Percentiles rank a stretch among this genome's conserved stretches.
phyloP scores from a whole-genome alignment of 2,113 vertebrate species.

The Microtus richardsoni region DNA sequence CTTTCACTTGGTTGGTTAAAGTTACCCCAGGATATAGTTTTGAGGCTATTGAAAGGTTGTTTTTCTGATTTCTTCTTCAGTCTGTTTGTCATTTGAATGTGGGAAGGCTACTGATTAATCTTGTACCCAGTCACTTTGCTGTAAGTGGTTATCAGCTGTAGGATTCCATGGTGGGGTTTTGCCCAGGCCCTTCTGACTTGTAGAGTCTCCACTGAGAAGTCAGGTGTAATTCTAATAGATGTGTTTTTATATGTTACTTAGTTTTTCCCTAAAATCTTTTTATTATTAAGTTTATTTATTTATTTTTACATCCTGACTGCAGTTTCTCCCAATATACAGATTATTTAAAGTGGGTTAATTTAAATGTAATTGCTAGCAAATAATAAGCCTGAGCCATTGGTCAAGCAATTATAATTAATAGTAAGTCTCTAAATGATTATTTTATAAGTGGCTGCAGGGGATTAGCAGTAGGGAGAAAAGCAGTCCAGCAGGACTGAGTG shows the following conservation, averaged over 20 bases:
- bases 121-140: not conserved
- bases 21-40: not conserved
- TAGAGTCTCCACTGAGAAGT: not conserved
- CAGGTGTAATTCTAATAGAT: not conserved
- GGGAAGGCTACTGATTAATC: not conserved
- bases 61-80: not conserved
- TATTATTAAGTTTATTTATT: not conserved
- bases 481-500: too few relatives aligned
- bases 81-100: not conserved
- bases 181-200: not conserved
- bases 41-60: not conserved
- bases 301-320: not conserved
- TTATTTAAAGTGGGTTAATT: too few relatives aligned
- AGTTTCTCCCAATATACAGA: not conserved
- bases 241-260: not conserved
- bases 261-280: not conserved
- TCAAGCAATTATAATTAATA: too few relatives aligned
- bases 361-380: too few relatives aligned
- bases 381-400: too few relatives aligned
- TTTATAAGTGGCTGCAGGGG: too few relatives aligned
- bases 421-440: too few relatives aligned
- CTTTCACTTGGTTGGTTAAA: not conserved
- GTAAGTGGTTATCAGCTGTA: not conserved
- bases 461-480: too few relatives aligned
- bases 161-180: not conserved